Conservation (phyloP, 2,888 invertebrate species). For the Spodoptera littoralis region DNA sequence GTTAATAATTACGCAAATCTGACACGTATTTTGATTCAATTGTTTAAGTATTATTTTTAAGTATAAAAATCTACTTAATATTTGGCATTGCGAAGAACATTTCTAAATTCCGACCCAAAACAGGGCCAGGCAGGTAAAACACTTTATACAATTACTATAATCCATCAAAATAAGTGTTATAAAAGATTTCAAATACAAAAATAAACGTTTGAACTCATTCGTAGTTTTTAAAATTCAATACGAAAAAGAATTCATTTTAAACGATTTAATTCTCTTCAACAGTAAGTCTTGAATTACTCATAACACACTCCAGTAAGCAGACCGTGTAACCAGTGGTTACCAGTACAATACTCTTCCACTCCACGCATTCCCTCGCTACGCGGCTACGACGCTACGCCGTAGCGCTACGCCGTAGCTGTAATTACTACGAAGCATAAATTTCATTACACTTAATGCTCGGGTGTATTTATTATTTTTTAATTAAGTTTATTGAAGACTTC, state of each 20-base stretch:
- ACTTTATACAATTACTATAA: too few species aligned
- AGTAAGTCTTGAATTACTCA: not conserved
- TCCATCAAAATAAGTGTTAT: too few species aligned
- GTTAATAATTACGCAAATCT: too few species aligned
- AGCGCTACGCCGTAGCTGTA: slow-evolving; percentile 43
- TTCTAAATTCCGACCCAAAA: too few species aligned
- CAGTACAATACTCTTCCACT: slow-evolving; percentile 13
- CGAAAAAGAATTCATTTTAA: not conserved
- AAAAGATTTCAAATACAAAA: too few species aligned
- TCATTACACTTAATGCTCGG: slow-evolving; percentile 7
- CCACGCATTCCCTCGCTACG: slow-evolving; percentile 17
- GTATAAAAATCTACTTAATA: too few species aligned
- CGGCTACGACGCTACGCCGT: slow-evolving; percentile 26
- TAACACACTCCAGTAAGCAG: slow-evolving; percentile 12
- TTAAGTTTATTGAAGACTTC: slow-evolving; percentile 11
- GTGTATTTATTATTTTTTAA: slow-evolving; percentile 15
- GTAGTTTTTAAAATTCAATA: not conserved
- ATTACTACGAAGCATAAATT: slow-evolving; percentile 27
- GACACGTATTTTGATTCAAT: too few species aligned
- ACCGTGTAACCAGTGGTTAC: slow-evolving; percentile 3
- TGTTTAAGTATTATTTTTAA: too few species aligned
- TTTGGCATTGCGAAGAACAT: too few species aligned
- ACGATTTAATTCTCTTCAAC: not conserved
- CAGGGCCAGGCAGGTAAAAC: too few species aligned
- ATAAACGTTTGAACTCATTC: too few species aligned